phyloP scores from a whole-genome alignment of 2,113 vertebrate genomes.

The Dasypus novemcinctus region DNA sequence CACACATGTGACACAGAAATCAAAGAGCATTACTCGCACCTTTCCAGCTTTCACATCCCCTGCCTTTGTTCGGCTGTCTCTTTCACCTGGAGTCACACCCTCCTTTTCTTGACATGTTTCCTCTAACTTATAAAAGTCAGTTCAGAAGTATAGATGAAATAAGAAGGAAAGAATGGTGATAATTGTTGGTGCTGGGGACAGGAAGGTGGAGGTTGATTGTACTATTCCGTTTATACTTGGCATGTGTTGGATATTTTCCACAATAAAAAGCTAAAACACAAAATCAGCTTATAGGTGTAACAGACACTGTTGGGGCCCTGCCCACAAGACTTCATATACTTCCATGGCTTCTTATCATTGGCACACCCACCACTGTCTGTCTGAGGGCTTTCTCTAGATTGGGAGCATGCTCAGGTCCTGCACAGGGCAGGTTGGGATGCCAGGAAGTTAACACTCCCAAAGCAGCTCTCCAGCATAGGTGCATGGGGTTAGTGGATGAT shows the following conservation, averaged over 20 bases:
- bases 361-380: background rate
- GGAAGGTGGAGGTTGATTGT: background rate
- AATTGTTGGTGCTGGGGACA: background rate
- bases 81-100: background rate
- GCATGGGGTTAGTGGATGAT: background rate
- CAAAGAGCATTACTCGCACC: background rate
- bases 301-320: background rate
- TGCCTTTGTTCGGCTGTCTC: background rate
- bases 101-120: background rate
- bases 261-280: conserved; percentile 3
- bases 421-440: background rate
- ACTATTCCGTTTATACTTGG: background rate
- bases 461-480: background rate
- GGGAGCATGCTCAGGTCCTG: background rate
- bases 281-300: background rate
- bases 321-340: background rate
- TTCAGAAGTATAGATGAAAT: background rate
- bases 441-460: background rate
- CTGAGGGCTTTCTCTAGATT: background rate
- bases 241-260: background rate
- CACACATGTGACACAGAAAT: background rate
- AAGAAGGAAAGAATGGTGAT: background rate
- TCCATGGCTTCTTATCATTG: background rate
- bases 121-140: background rate
- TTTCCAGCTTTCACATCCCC: background rate